These are phyloP conservation scores for Arion vulgaris DNA, from an alignment of 1,140 invertebrate genomes.

Conservation along the genomic window DNA sequence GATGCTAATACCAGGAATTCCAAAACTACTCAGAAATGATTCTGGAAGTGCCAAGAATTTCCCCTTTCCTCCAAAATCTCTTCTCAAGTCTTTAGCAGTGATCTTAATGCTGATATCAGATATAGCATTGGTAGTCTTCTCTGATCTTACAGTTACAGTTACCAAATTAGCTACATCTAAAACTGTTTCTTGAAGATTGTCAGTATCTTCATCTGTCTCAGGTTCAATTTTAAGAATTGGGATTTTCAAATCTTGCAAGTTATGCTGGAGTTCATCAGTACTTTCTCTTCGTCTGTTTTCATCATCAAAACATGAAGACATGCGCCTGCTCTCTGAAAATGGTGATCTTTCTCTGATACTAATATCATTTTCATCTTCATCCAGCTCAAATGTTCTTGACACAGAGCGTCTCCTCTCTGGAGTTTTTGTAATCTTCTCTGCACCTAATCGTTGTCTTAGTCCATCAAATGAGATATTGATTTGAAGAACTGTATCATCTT, in stretches of 20 bases:
- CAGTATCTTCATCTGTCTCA: slow-evolving; percentile 28
- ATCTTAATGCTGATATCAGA: slow-evolving; percentile 39
- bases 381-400: slow-evolving; percentile 11
- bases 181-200: slow-evolving; percentile 32
- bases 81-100: slow-evolving; percentile 15
- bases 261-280: not conserved
- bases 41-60: slow-evolving; percentile 13
- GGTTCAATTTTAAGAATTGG: slow-evolving; percentile 32
- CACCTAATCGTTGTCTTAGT: not conserved
- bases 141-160: slow-evolving; percentile 29
- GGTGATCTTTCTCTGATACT: slow-evolving; percentile 1
- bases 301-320: not conserved
- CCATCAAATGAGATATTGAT: slow-evolving; percentile 40
- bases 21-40: not conserved
- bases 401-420: slow-evolving; percentile 34
- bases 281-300: not conserved
- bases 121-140: slow-evolving; percentile 13
- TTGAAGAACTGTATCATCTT: slow-evolving; percentile 34
- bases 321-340: not conserved
- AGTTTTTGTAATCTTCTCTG: not conserved
- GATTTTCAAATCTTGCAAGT: slow-evolving; percentile 17
- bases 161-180: slow-evolving; percentile 37
- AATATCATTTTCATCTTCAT: slow-evolving; percentile 8
- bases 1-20: not conserved
- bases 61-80: not conserved